Base-by-base conservation (phyloP, 2,113 vertebrate genomes). In the Oceanodroma tethys region DNA sequence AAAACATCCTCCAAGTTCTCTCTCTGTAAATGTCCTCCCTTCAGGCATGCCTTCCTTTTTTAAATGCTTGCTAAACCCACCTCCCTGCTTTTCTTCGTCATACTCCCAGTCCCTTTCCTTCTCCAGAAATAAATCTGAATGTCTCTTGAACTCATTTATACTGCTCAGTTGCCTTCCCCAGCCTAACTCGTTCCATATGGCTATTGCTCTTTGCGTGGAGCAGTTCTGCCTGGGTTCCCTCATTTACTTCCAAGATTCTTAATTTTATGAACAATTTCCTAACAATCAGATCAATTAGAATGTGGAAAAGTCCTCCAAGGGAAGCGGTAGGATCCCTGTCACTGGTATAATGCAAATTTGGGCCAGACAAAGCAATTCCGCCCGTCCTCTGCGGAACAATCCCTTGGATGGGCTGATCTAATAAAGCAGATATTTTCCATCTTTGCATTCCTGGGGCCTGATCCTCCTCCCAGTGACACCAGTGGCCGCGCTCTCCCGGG, bases 241-340 rank as follows among this genome's bases (percentile, higher is more conserved):
- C 81, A 10, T 75, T 97, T 95, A 53, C 91, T 97, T 90, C 92
- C 82, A 84, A 88, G 85, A 96, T 94, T 97, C 95, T 95, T 96
- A 96, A 96, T 98, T 97, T 98, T 98, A 97, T 96, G 97, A 98
- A 98, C 97, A 97, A 98, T 98, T 98, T 98, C 97, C 97, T 90
- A 97, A 98, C 96, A 97, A 97, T 97, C 93, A 97, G 95, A 88
- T 96, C 97, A 98, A 97, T 98, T 97, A 98, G 92, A 95, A 93
- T 65, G 45, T 58, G 81, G 92, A 95, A 95, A 95, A 92, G 90
- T 81, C 88, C 97, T 97, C 97, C 83, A 87, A 96, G 94, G 90
- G 97, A 92, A 97, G 97, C 74, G 47, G 48, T 91, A 60, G 92
- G 90, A 93, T 97, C 93, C 81, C 86, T 25, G 30, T 95, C 55